These are phyloP conservation scores for Cantharis flavilabris DNA, from an alignment of 2,888 invertebrate species.

Conservation along the genomic window DNA sequence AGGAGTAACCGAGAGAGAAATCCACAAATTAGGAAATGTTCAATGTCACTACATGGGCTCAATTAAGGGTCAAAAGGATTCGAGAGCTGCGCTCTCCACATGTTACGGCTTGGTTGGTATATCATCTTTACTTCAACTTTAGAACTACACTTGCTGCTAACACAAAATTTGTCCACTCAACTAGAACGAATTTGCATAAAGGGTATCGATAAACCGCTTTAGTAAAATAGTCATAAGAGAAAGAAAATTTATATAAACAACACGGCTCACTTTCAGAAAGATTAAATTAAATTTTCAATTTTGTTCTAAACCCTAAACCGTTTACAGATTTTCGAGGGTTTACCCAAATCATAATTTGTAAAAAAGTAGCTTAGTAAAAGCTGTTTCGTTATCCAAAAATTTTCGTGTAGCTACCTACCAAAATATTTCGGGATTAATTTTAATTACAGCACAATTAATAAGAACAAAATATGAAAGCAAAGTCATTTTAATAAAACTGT, in stretches of 20 bases:
- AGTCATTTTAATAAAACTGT: not conserved
- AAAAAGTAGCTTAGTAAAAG: not conserved
- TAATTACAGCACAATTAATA: not conserved
- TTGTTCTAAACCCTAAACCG: not conserved
- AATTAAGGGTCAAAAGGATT: constrained; percentile 46
- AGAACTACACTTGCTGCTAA: constrained; percentile 6
- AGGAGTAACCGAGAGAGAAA: constrained; percentile 32
- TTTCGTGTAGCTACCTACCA: not conserved
- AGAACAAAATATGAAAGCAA: not conserved
- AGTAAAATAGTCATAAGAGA: not conserved
- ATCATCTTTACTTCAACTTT: not conserved
- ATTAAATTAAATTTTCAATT: constrained; percentile 4
- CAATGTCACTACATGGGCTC: constrained; percentile 56
- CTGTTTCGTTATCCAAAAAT: not conserved
- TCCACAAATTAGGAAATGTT: constrained; percentile 39
- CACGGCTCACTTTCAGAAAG: not conserved
- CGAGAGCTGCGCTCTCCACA: constrained; percentile 52
- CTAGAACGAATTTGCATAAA: constrained; percentile 1
- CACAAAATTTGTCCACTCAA: constrained; percentile 12
- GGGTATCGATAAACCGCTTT: not conserved
- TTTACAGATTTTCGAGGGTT: not conserved
- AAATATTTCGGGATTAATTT: not conserved
- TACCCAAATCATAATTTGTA: not conserved
- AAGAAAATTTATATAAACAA: not conserved
- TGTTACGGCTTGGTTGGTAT: constrained; percentile 53